Conservation (phyloP, 2,888 invertebrate species). For the Pristionchus japonicus region DNA sequence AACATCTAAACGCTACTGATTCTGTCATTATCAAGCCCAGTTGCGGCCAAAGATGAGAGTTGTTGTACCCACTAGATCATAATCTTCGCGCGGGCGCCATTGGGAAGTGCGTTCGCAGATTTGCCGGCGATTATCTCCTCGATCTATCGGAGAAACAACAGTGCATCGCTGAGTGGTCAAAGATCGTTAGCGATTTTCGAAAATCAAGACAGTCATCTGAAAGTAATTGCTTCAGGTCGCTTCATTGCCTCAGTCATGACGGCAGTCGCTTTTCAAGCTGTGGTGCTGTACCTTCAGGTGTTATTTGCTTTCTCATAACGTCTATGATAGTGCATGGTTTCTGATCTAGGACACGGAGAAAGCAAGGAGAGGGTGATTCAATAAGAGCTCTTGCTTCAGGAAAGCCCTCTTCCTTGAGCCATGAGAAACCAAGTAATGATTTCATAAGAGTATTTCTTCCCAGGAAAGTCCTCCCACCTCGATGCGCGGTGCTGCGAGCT, state of each 20-base stretch:
- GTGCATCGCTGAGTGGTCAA: not conserved
- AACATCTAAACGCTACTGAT: not conserved
- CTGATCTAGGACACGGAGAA: no score
- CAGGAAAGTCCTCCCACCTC: conserved; percentile 42
- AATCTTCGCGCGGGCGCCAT: not conserved
- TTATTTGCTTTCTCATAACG: not conserved
- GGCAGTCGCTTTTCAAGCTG: conserved; percentile 66
- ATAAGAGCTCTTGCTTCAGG: no score
- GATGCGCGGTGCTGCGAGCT: not conserved
- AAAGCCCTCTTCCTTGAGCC: no score
- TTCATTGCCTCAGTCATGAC: conserved; percentile 63
- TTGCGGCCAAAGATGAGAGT: no score
- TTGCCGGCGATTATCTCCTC: not conserved
- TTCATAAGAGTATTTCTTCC: no score
- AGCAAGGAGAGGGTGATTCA: no score
- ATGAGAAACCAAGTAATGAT: no score
- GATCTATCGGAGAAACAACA: not conserved
- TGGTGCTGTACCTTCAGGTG: conserved; percentile 65
- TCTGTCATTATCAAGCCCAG: not conserved
- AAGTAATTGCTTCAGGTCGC: conserved; percentile 43
- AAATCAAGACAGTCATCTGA: not conserved
- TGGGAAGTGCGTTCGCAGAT: not conserved
- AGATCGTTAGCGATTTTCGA: not conserved
- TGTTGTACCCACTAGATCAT: no score
- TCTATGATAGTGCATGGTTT: no score